Base-by-base conservation (phyloP, 2,113 vertebrate species). In the Phoxinus phoxinus region DNA sequence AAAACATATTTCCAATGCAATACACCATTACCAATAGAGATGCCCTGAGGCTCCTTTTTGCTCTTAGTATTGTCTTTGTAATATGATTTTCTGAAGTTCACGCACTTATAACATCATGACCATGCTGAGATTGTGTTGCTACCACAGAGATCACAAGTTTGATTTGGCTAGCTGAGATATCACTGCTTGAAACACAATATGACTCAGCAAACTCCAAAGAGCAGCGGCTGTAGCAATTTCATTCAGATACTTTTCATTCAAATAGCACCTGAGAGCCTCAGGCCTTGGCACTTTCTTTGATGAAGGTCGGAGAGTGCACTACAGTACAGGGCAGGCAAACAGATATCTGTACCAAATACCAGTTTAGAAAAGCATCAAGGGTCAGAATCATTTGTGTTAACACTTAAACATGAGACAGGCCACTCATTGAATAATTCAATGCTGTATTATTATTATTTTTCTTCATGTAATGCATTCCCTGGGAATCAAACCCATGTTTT, bases 91-190 rank as follows among this genome's bases (percentile, higher is more conserved):
- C n/a, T 74, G 12, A 44, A 37, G 11, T 74, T 27, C 1, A 1
- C 12, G 12, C 25, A 53, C 73, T 48, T 75, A 51, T 51, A 46
- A 74, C 41, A 46, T 25, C 51, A 75, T 48, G 12, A 48, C 41
- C 10, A 73, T 23, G 44, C n/a, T 17, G 12, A 48, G 23, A 30
- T 27, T 75, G 15, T 21, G 46, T 76, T 19, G 17, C 27, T 21
- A 53, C 46, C 72, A 76, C 44, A 53, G 8, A 76, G 73, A 76
- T 32, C 46, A 53, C 25, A 76, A 76, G n/a, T 76, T 51, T 76
- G 72, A 72, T 85, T 63, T 85, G 83, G 69, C 32, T 76, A 11
- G 73, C 73, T 53, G n/a, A 53, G 73, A 76, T 53, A 19, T 30
- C 25, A 51, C 44, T 76, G 25, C 27, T 21, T 32, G 73, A 76